Conservation (phyloP, 2,888 invertebrate genomes). For the Theretra japonica region DNA sequence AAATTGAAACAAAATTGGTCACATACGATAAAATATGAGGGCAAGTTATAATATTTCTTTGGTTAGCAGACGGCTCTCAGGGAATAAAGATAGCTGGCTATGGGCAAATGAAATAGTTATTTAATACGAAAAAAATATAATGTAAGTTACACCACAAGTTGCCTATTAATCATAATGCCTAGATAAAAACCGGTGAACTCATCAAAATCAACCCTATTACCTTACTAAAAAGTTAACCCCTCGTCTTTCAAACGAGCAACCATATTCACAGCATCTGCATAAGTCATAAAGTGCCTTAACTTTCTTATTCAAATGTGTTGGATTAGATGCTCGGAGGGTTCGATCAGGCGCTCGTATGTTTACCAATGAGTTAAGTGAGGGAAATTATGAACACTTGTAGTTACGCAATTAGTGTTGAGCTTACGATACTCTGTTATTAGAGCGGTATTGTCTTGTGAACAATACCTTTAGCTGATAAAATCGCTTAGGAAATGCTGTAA, state of each 20-base stretch:
- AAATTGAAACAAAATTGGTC: no score
- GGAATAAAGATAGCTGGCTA: no score
- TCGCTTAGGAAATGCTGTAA: background rate
- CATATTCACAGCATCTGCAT: background rate
- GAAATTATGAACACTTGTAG: conserved; percentile 34
- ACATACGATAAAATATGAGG: no score
- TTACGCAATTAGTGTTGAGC: conserved; percentile 27
- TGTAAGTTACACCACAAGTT: no score
- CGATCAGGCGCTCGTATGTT: conserved; percentile 38
- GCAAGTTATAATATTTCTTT: no score
- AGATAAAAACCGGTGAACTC: no score
- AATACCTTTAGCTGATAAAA: background rate
- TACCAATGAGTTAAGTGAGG: conserved; percentile 34
- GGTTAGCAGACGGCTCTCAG: no score
- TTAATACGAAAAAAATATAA: no score
- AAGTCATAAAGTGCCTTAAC: background rate
- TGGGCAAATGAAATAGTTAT: no score
- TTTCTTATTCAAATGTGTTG: background rate
- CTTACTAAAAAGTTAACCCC: background rate
- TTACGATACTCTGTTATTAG: conserved; percentile 12
- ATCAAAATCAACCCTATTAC: background rate
- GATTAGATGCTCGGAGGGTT: conserved; percentile 28
- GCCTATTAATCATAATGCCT: no score
- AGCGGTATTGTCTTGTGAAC: background rate
- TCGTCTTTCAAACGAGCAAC: conserved; percentile 10